Evolutionary conservation across 2,888 invertebrate species (phyloP).

Genomic region (Heterodera filipjevi): DNA sequence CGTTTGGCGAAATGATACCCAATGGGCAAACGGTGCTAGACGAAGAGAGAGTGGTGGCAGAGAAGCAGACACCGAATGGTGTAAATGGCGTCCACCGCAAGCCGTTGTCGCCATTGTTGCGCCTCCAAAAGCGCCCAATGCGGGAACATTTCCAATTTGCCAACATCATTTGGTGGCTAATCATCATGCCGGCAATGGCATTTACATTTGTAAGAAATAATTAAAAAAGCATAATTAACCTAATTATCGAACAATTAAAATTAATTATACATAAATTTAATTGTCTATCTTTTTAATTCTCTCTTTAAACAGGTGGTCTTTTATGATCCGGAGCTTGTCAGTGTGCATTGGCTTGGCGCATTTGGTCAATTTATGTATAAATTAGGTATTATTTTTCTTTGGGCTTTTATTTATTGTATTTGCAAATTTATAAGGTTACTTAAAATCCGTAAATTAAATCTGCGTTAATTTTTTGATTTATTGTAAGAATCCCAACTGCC

Average conservation of each 20-base stretch:
- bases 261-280: neutral
- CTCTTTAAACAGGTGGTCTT: slow-evolving; percentile 45
- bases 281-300: neutral
- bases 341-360: slow-evolving; percentile 39
- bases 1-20: neutral
- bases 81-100: neutral
- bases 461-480: no score
- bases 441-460: no score
- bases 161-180: slow-evolving; percentile 49
- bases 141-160: slow-evolving; percentile 45
- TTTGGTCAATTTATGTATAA: slow-evolving; percentile 45
- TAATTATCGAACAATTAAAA: neutral
- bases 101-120: slow-evolving; percentile 1
- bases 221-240: neutral
- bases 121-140: slow-evolving; percentile 7
- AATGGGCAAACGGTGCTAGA: neutral
- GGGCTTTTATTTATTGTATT: no score
- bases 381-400: no score
- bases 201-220: slow-evolving; percentile 53
- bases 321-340: slow-evolving; percentile 43
- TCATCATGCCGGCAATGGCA: slow-evolving; percentile 52
- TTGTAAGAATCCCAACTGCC: no score
- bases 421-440: no score
- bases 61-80: slow-evolving; percentile 2
- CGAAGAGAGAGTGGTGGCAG: neutral